Evolutionary conservation across 2,797 vertebrate genomes (phyloP), one percentile per base, ranked within the genome.

Genomic region (Onychomys arenicola): DNA sequence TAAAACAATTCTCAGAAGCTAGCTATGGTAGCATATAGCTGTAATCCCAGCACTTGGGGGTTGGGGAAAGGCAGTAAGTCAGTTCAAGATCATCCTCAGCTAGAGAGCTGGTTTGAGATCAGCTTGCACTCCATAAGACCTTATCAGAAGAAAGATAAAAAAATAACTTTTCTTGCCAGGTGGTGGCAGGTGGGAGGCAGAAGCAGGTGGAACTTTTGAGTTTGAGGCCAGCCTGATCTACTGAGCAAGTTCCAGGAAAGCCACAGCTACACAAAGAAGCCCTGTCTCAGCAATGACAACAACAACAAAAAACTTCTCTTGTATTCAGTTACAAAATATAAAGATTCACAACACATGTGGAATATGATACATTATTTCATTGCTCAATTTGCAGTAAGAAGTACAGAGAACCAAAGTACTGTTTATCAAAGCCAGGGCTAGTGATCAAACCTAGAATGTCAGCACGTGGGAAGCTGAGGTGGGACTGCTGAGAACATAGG

Each of bases 311-410:
- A 37, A 34, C 46, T 61, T 43, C 75, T 25, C n/a, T 91, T 91
- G 37, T 91, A 43, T 89, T 89, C 80, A 91, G 69, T 87, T 87
- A 55, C 71, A 34, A 84, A 67, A 67, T 49, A n/a, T 34, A 57
- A 90, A 90, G 88, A 75, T 43, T 88, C 32, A 94, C 5, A 91
- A 27, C 43, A 76, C 6, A 71, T 14, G 29, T 19, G 67, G 84
- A 95, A 63, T 63, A 84, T 3, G 57, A 59, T 32, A 88, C 13
- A 69, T 13, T n/a, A 89, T 63, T 90, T 93, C 37, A 75, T 0
- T 10, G 27, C 76, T 73, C 75, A 89, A 67, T 65, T 80, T 94
- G 67, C 93, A 94, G 40, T 29, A 37, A 61, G 16, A 32, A 32
- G 52, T 34, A 95, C 10, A 84, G 34, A 92, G 46, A 61, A 61